Evolutionary conservation across 1,140 invertebrate genomes (phyloP).

Genomic region (Saxidomus purpurata): DNA sequence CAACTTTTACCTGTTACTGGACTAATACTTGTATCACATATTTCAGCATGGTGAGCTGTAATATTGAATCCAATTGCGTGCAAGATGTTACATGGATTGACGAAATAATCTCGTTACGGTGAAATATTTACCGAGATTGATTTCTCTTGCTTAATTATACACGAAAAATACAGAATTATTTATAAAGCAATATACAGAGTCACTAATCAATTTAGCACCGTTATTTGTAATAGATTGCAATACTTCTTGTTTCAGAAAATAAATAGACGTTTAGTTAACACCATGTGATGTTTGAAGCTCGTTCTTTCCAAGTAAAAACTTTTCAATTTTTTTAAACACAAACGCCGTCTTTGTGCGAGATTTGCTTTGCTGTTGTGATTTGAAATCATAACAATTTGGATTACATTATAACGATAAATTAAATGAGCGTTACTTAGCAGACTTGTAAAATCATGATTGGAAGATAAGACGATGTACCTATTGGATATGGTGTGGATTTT

Average conservation of each 20-base stretch:
- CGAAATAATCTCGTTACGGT: not conserved
- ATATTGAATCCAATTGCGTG: too few species aligned
- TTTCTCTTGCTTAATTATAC: not conserved
- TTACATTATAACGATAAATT: too few species aligned
- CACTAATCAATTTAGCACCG: slow-evolving; percentile 2
- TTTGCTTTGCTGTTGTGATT: not conserved
- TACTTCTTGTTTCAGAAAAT: not conserved
- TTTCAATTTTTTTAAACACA: not conserved
- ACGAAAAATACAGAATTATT: slow-evolving; percentile 11
- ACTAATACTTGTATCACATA: too few species aligned
- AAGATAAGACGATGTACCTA: too few species aligned
- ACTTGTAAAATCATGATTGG: too few species aligned
- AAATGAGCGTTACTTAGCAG: too few species aligned
- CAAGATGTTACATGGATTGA: not conserved
- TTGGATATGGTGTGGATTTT: too few species aligned
- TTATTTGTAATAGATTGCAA: not conserved
- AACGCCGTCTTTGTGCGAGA: not conserved
- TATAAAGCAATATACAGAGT: not conserved
- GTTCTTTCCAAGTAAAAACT: not conserved
- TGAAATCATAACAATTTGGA: not conserved
- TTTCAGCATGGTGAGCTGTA: too few species aligned
- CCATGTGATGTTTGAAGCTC: not conserved
- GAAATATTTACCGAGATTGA: not conserved
- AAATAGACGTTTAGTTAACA: not conserved
- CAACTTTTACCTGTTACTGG: too few species aligned